Evolutionary conservation across 1,140 invertebrate genomes (phyloP).

Genomic region (Pseudomyrmex pallidus): DNA sequence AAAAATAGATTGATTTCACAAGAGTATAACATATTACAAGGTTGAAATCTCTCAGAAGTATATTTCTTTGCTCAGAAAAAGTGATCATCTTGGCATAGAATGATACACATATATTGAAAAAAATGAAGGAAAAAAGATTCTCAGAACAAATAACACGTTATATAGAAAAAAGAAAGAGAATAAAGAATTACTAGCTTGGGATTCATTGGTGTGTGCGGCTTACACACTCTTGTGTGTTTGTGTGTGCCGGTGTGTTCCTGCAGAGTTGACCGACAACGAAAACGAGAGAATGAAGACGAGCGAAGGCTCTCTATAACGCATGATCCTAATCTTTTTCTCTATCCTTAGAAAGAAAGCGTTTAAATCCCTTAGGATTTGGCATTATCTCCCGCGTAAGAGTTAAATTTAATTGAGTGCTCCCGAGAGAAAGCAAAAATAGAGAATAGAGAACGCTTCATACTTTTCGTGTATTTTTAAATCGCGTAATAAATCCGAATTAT

Average conservation of each 20-base stretch:
- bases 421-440: neutral
- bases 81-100: neutral
- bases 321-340: slow-evolving; percentile 36
- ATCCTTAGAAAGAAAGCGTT: slow-evolving; percentile 24
- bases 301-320: neutral
- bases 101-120: neutral
- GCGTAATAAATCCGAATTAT: slow-evolving; percentile 1
- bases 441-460: neutral
- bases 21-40: neutral
- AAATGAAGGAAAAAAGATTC: slow-evolving; percentile 24
- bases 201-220: neutral
- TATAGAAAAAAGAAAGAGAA: neutral
- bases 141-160: neutral
- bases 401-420: slow-evolving; percentile 56
- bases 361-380: slow-evolving; percentile 43
- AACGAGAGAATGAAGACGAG: neutral
- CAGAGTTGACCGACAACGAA: neutral
- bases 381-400: slow-evolving; percentile 32
- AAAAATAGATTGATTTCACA: neutral
- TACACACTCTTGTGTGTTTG: neutral
- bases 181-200: no score
- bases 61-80: neutral
- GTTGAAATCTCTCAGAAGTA: neutral
- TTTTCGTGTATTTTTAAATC: neutral
- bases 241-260: neutral